Percentiles rank a stretch among this genome's conserved stretches.
Conservation (phyloP, 2,797 vertebrate species). For the Poecilia velifera region DNA sequence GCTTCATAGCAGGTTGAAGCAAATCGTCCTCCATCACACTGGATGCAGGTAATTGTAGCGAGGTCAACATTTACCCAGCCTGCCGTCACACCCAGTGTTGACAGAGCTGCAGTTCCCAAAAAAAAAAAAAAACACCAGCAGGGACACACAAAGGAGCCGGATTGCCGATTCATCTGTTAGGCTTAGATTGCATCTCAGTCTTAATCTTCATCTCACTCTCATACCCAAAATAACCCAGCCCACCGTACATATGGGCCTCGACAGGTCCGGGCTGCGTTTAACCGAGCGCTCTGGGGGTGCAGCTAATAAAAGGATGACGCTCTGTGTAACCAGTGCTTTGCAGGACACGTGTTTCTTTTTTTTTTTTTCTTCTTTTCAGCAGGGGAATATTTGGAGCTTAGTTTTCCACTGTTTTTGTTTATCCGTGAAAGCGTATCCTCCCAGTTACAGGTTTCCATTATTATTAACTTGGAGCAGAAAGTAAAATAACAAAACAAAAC, state of each 20-base stretch:
- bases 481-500: slow-evolving; percentile 12
- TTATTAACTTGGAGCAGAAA: slow-evolving; percentile 63
- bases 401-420: slow-evolving; percentile 85
- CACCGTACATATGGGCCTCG: slow-evolving; percentile 46
- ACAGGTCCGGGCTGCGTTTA: slow-evolving; percentile 54
- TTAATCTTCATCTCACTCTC: slow-evolving; percentile 55
- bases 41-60: slow-evolving; percentile 42
- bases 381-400: slow-evolving; percentile 80
- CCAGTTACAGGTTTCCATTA: slow-evolving; percentile 68
- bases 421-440: slow-evolving; percentile 67
- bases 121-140: slow-evolving; percentile 26
- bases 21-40: slow-evolving; percentile 35
- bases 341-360: slow-evolving; percentile 20
- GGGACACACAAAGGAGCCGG: slow-evolving; percentile 41
- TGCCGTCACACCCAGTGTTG: slow-evolving; percentile 28
- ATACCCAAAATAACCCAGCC: slow-evolving; percentile 58
- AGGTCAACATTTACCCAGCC: slow-evolving; percentile 39
- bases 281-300: slow-evolving; percentile 40
- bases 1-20: slow-evolving; percentile 6
- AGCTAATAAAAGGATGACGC: slow-evolving; percentile 65
- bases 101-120: slow-evolving; percentile 20
- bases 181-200: slow-evolving; percentile 24
- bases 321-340: slow-evolving; percentile 54
- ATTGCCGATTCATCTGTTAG: slow-evolving; percentile 41
- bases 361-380: slow-evolving; percentile 42